Base-by-base conservation (phyloP, 2,888 invertebrate species). In the Meteorus cinctellus region DNA sequence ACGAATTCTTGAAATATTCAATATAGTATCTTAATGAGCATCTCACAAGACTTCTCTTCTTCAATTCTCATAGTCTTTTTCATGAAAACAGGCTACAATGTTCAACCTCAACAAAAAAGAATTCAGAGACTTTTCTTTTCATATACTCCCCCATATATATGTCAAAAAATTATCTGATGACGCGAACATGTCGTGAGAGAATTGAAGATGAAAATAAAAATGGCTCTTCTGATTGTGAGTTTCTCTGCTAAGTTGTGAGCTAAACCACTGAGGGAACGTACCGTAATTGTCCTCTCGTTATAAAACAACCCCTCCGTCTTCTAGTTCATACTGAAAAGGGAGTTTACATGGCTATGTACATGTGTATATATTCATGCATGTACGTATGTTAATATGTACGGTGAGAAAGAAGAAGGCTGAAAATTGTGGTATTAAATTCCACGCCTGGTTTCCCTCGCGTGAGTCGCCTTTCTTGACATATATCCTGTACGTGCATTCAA, bases 391-490 rank as follows among this genome's bases (percentile, higher is more conserved):
- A 16, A 16, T n/a, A 4, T 48, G 16, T 48, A n/a, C 6, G 48
- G 48, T 48, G 14, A 62, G 34, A 29, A 62, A 16, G 27, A 74
- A 60, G 27, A 59, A 68, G 45, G 60, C 72, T 70, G 74, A 59
- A 68, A 78, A 78, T 76, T 76, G 55, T 68, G 62, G 74, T 48
- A 73, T 73, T 73, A 74, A 78, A 76, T 78, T 74, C 67, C 59
- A 73, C 62, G 78, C 72, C 76, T 77, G 65, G 76, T 34, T 65
- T 75, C 48, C 66, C 73, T 76, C 66, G 77, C 76, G 77, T 77
- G 76, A 48, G 63, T 60, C 45, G n/a, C 36, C 59, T 55, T 60
- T 63, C 63, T 45, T 60, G 24, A 59, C 12, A 60, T 67, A 67
- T 62, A 62, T 16, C 31, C 63, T 31, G 29, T 16, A 34, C 63